Evolutionary conservation across 2,113 vertebrate species (phyloP), one percentile per base, ranked within the genome.

Genomic region (Petromus typicus): DNA sequence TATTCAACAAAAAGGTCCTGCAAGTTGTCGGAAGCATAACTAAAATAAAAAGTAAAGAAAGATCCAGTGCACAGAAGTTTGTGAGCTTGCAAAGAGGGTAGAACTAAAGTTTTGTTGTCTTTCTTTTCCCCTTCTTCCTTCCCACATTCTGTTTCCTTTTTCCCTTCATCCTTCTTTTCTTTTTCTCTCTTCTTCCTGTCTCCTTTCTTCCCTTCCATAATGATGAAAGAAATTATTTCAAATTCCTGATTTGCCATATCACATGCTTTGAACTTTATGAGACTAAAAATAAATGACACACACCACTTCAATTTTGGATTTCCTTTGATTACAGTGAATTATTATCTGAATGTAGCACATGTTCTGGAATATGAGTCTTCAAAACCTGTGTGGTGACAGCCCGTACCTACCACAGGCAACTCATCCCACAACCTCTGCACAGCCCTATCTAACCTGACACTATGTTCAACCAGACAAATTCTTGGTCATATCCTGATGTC

Each of bases 101-200:
- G n/a, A 51, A 3, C 13, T 91, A n/a, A 30, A 82, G 10, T 40
- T 32, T 78, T 63, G 10, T n/a, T 30, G 6, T 7, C 9, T 16
- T 16, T 45, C 22, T 14, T 10, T 25, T 54, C 23, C 8, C 2
- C 27, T 16, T 11, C 3, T 18, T 27, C 40, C 16, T 34, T 27
- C 9, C 61, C 16, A 27, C 8, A 9, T 17, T 34, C 4, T 5
- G 37, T 34, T 43, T 9, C 11, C 6, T 22, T 11, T 1, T 4
- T 18, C 8, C 16, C 18, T 18, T 20, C 17, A 30, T 17, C 37
- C 16, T 5, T 32, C 11, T 2, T 18, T 18, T 5, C 22, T 66
- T n/a, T 9, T 1, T 43, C 12, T 18, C 14, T 2, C 10, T 57
- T 2, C 6, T 12, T 27, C 3, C 20, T 16, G 0, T 4, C 11